Conservation (phyloP, 92 coral and sea anemone genomes). For the Zoanthus sociatus region DNA sequence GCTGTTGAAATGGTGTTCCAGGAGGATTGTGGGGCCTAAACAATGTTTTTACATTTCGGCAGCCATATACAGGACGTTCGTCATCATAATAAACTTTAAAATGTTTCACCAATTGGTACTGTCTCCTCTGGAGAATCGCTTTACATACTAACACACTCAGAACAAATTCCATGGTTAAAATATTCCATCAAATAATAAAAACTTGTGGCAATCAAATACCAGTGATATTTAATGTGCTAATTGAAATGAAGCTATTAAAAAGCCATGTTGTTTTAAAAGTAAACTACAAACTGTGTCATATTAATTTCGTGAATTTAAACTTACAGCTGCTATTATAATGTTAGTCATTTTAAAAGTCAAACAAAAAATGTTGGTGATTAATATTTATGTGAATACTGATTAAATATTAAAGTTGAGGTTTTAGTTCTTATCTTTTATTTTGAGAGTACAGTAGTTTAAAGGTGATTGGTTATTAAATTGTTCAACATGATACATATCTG, state of each 20-base stretch:
- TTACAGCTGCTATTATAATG: neutral
- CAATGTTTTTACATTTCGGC: neutral
- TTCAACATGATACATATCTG: too few species aligned
- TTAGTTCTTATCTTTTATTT: too few species aligned
- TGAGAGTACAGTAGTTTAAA: too few species aligned
- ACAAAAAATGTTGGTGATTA: conserved; percentile 19
- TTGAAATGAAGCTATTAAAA: neutral
- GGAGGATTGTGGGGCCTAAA: conserved; percentile 7
- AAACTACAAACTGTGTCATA: neutral
- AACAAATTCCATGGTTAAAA: conserved; percentile 14
- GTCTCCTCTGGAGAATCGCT: conserved; percentile 19
- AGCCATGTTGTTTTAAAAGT: neutral
- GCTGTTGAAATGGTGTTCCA: conserved; percentile 36
- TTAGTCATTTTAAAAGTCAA: conserved; percentile 18
- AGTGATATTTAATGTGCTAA: neutral
- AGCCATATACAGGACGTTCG: conserved; percentile 16
- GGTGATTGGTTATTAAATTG: too few species aligned
- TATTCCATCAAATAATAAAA: neutral
- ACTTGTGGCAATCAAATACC: neutral
- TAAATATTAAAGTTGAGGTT: conserved; percentile 14
- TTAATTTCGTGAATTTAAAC: neutral
- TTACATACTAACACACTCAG: conserved; percentile 7
- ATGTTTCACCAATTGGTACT: neutral
- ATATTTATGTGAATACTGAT: neutral
- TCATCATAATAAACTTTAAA: conserved; percentile 21